Conservation (phyloP, 2,797 vertebrate genomes). For the Parauchenoglanis ngamensis region DNA sequence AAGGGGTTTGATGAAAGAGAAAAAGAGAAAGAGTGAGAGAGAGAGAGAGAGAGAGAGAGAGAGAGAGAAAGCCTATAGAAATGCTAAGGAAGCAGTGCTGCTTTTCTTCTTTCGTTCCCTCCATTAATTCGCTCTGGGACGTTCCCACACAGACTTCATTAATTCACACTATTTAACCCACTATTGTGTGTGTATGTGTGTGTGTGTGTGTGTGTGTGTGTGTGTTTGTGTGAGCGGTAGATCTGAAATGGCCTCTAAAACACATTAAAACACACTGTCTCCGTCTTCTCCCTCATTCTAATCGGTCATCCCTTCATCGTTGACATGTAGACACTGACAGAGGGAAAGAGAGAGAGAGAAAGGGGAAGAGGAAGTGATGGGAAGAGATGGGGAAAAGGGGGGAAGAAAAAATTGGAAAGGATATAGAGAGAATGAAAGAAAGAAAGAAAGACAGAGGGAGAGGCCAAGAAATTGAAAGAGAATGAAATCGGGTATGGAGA, state of each 20-base stretch:
- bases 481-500: neutral
- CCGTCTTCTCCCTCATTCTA: constrained; percentile 76
- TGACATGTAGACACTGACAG: constrained; percentile 42
- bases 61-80: constrained; percentile 76
- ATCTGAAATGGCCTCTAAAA: constrained; percentile 73
- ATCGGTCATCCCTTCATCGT: constrained; percentile 68
- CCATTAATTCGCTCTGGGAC: constrained; percentile 68
- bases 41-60: constrained; percentile 72
- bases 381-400: neutral
- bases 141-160: constrained; percentile 83
- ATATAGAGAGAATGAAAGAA: neutral
- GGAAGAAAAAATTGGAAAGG: neutral
- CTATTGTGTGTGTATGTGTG: constrained; percentile 68
- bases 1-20: constrained; percentile 68
- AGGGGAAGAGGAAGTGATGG: neutral
- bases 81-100: constrained; percentile 76
- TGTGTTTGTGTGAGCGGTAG: constrained; percentile 70
- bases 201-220: constrained; percentile 72
- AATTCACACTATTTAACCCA: constrained; percentile 81
- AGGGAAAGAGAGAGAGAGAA: too few species aligned
- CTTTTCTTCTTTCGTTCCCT: constrained; percentile 55
- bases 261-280: constrained; percentile 67
- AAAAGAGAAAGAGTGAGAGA: constrained; percentile 51
- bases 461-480: neutral
- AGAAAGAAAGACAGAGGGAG: too few species aligned